Base-by-base conservation (phyloP, 2,888 invertebrate genomes). In the Diplolepis rosae region DNA sequence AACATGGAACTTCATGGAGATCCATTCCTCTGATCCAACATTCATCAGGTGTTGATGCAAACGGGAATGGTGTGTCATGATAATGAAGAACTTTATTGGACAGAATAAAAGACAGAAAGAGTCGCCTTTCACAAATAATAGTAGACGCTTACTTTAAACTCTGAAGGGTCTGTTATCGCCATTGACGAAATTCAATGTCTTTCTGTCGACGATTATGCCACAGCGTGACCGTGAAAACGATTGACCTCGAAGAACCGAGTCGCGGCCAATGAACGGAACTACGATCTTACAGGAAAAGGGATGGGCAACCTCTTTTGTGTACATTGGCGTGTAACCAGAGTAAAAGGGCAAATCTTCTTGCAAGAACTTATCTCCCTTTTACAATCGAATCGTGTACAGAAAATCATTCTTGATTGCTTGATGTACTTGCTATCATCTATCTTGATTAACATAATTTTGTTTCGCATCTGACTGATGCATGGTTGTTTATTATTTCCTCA, bases 191-290 rank as follows among this genome's bases (percentile, higher is more conserved):
- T 56, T 4, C 18, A 35, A 18, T 56, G 15, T 32, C 11, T 56
- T 11, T 30, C 32, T 30, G 71, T 73, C 68, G 52, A 71, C 73
- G 69, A 70, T 76, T 72, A 69, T 68, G 66, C 61, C 72, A 35
- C 13, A 68, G 76, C 75, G 74, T 75, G 78, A 76, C 75, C 78
- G 77, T 77, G 79, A 77, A 77, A 74, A 71, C 72, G 70, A 61
- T 61, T 61, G 61, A 61, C 61, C 35, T 15, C 35, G 22, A 61
- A 56, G 18, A 35, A 35, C 2, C 52, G 30, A 52, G 52, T 7
- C 52, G 15, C 28, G 15, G 27, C 28, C 52, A 52, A 52, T 28
- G 27, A 52, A 52, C 15, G 32, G 13, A 1, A 18, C 11, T 35
- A 24, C 4, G 35, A 24, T 11, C 39, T 61, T 61, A 61, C 61